Percentiles rank a stretch among this genome's conserved stretches.
Evolutionary conservation across 2,888 invertebrate genomes (phyloP).

Genomic region (Acanthosepion lycidas): DNA sequence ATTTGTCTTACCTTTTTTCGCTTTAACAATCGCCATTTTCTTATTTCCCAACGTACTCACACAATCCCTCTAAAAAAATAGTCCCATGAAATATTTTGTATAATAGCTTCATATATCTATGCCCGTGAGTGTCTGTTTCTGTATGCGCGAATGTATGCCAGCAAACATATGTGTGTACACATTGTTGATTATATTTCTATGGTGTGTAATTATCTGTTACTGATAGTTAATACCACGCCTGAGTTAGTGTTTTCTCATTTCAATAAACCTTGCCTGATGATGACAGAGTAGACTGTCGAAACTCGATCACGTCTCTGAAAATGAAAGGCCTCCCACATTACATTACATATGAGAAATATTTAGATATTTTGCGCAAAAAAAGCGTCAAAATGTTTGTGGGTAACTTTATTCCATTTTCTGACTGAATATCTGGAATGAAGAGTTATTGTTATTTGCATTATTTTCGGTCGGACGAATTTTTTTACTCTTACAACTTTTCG

Average conservation of each 20-base stretch:
- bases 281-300: constrained; percentile 9
- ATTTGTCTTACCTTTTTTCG: too few relatives aligned
- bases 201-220: not conserved
- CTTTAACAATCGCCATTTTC: too few relatives aligned
- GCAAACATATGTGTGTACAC: not conserved
- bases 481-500: too few relatives aligned
- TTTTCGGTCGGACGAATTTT: not conserved
- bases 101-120: too few relatives aligned
- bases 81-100: too few relatives aligned
- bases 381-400: not conserved
- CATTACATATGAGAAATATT: not conserved
- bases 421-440: not conserved
- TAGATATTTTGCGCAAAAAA: not conserved
- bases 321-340: not conserved
- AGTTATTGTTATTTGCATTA: not conserved
- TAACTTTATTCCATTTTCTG: not conserved
- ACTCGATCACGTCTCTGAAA: not conserved
- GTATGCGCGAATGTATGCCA: too few relatives aligned
- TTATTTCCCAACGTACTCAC: too few relatives aligned
- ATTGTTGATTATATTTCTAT: not conserved
- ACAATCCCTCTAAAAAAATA: too few relatives aligned
- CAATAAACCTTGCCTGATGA: constrained; percentile 15
- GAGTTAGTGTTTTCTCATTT: not conserved
- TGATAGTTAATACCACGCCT: not conserved
- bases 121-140: too few relatives aligned